Evolutionary conservation across 2,888 invertebrate genomes (phyloP).

Genomic region (Tyria jacobaeae): DNA sequence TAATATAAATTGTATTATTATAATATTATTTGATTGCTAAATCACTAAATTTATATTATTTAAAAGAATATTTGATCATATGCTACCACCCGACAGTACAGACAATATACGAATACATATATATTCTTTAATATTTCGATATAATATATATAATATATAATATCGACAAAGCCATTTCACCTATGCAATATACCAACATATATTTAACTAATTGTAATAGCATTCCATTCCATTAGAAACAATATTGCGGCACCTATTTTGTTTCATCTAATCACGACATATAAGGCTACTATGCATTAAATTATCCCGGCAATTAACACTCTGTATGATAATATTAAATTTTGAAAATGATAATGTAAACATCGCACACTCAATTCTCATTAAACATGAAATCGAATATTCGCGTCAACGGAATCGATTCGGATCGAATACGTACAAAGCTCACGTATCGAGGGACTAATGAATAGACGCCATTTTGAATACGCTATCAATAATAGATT

Average conservation of each 20-base stretch:
- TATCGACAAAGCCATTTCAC: too few relatives aligned
- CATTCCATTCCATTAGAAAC: neutral
- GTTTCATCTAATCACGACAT: constrained; percentile 21
- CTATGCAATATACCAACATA: neutral
- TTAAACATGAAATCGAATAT: constrained; percentile 54
- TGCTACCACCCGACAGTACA: too few relatives aligned
- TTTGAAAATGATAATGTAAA: constrained; percentile 40
- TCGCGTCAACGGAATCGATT: constrained; percentile 57
- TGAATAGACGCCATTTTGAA: constrained; percentile 69
- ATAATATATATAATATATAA: too few relatives aligned
- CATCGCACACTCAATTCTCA: constrained; percentile 47
- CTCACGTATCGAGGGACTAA: constrained; percentile 61
- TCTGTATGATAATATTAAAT: constrained; percentile 24
- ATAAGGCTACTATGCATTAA: constrained; percentile 10
- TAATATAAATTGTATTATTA: too few relatives aligned
- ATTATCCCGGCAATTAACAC: constrained; percentile 20
- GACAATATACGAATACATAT: too few relatives aligned
- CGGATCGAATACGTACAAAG: constrained; percentile 57
- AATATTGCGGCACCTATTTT: neutral
- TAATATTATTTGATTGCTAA: too few relatives aligned
- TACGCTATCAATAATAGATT: constrained; percentile 71
- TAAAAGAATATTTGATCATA: too few relatives aligned
- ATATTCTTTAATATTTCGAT: too few relatives aligned
- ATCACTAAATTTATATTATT: too few relatives aligned
- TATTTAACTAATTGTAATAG: neutral